Percentiles rank a stretch among this genome's conserved stretches.
phyloP scores from a whole-genome alignment of 2,113 vertebrate genomes.

The Tretioscincus oriximinensis region DNA sequence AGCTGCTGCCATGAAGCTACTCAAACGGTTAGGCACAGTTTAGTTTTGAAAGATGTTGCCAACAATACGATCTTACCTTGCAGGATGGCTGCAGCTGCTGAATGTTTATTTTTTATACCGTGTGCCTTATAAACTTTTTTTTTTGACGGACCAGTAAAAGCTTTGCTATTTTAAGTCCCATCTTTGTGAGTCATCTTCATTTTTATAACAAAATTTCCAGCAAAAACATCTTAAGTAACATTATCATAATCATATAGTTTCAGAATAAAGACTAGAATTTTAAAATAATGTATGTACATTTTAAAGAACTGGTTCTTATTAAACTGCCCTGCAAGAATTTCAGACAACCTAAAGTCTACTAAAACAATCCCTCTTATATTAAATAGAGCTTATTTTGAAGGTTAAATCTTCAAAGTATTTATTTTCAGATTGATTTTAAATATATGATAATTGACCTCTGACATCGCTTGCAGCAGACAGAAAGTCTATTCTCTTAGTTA shows the following conservation, averaged over 20 bases:
- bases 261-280: background rate
- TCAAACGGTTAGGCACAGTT: too few relatives aligned
- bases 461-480: too few relatives aligned
- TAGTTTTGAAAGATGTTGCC: too few relatives aligned
- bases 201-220: background rate
- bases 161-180: background rate
- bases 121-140: too few relatives aligned
- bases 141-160: too few relatives aligned
- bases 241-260: background rate
- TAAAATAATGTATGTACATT: background rate
- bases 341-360: background rate
- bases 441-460: background rate
- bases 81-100: too few relatives aligned
- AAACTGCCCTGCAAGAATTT: background rate
- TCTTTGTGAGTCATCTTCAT: background rate
- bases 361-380: background rate
- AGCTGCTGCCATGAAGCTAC: too few relatives aligned
- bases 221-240: background rate
- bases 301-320: background rate
- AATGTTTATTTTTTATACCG: too few relatives aligned
- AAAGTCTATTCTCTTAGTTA: background rate
- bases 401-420: background rate
- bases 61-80: too few relatives aligned
- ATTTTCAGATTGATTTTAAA: background rate
- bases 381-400: background rate